Evolutionary conservation across 2,113 vertebrate species (phyloP).

Genomic region (Bubalus kerabau): DNA sequence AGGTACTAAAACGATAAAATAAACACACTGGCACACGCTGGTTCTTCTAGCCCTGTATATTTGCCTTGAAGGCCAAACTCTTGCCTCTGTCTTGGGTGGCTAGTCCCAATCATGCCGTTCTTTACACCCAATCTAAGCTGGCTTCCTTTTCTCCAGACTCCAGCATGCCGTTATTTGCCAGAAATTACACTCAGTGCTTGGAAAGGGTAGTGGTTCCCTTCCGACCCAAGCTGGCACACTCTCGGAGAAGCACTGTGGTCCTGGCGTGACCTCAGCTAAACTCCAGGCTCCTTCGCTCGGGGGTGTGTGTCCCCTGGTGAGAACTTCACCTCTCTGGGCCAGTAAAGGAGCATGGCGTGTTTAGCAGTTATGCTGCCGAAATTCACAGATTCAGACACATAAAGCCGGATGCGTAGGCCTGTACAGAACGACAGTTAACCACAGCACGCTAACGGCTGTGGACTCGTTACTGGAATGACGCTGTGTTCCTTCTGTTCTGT

Average conservation of each 20-base stretch:
- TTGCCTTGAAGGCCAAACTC: background rate
- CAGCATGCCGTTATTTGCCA: background rate
- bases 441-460: rapidly evolving
- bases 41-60: background rate
- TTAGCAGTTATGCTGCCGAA: rapidly evolving
- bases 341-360: rapidly evolving
- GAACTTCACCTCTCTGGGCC: background rate
- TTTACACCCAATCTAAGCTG: too few relatives aligned
- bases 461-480: rapidly evolving
- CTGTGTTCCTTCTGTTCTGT: background rate
- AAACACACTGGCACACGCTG: rapidly evolving
- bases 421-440: rapidly evolving
- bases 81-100: too few relatives aligned
- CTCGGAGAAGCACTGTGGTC: background rate
- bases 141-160: background rate
- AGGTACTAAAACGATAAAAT: background rate
- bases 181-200: background rate
- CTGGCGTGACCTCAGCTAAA: background rate
- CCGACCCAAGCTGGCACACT: background rate
- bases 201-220: background rate
- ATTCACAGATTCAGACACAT: background rate
- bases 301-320: background rate
- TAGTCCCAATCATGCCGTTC: rapidly evolving
- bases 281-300: background rate
- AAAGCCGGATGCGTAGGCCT: background rate